phyloP scores from a whole-genome alignment of 1,140 invertebrate species.

The Physella acuta region DNA sequence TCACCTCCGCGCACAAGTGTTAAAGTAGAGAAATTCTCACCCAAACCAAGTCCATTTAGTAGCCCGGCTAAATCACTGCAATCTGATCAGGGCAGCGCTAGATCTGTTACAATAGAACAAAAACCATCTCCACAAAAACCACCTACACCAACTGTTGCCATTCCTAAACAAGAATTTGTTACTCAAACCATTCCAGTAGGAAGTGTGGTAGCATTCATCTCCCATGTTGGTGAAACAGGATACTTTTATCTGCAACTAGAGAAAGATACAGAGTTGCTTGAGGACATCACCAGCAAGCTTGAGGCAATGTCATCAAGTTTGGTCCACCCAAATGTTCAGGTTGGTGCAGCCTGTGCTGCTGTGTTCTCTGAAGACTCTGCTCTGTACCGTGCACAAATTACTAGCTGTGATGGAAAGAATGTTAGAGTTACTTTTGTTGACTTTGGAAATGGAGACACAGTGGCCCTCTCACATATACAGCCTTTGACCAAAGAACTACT shows the following conservation, averaged over 20 bases:
- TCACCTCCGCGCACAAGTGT: no score
- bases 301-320: slow-evolving; percentile 11
- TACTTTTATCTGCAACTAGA: slow-evolving; percentile 62
- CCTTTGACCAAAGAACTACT: slow-evolving; percentile 27
- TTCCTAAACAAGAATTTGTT: slow-evolving; percentile 25
- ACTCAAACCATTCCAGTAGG: slow-evolving; percentile 28
- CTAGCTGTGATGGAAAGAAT: slow-evolving; percentile 63
- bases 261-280: slow-evolving; percentile 43
- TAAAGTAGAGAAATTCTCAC: no score
- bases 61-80: neutral
- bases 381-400: slow-evolving; percentile 76
- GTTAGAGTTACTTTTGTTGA: slow-evolving; percentile 78
- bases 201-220: slow-evolving; percentile 35
- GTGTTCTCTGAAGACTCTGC: slow-evolving; percentile 70
- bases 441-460: slow-evolving; percentile 58
- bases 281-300: slow-evolving; percentile 63
- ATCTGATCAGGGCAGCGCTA: no score
- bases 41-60: neutral
- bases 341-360: slow-evolving; percentile 68
- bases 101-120: no score
- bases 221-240: slow-evolving; percentile 49
- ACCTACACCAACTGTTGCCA: neutral
- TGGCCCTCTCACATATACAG: slow-evolving; percentile 34
- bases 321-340: neutral
- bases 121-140: neutral